A percentile compares a stretch with the other conserved stretches of the same genome.
These are phyloP conservation scores for Apodemia duryi DNA, from an alignment of 2,888 invertebrate genomes.

Conservation along the genomic window DNA sequence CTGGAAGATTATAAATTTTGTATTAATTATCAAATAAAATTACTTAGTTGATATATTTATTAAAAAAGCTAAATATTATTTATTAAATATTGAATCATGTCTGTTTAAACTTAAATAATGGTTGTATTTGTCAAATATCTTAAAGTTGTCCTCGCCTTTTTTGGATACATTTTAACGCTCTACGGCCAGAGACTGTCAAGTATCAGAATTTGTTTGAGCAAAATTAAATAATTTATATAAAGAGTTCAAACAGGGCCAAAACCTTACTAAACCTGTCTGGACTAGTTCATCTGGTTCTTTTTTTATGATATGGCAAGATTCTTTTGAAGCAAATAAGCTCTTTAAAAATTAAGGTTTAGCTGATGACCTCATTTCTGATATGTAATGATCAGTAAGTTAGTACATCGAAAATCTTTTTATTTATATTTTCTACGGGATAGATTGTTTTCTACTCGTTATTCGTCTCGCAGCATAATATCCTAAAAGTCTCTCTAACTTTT, in stretches of 20 bases:
- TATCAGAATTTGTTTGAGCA: conserved; percentile 44
- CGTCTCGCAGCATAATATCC: background rate
- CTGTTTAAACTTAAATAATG: conserved; percentile 39
- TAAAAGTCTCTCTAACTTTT: background rate
- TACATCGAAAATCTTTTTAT: background rate
- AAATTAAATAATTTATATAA: conserved; percentile 51
- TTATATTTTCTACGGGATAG: background rate
- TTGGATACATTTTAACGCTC: conserved; percentile 60
- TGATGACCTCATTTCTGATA: conserved; percentile 10
- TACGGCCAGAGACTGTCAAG: conserved; percentile 40
- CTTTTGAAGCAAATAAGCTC: conserved; percentile 6
- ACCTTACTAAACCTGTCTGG: conserved; percentile 50
- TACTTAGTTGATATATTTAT: too few species aligned
- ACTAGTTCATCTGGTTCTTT: conserved; percentile 39
- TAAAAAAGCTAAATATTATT: background rate
- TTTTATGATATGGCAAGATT: conserved; percentile 22
- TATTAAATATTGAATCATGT: conserved; percentile 21
- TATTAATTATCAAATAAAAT: too few species aligned
- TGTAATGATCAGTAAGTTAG: background rate
- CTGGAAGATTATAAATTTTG: too few species aligned
- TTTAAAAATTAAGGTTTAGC: conserved; percentile 3
- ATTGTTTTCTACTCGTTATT: background rate
- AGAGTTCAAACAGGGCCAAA: conserved; percentile 54
- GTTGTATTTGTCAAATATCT: conserved; percentile 68
- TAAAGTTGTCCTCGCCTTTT: conserved; percentile 68